Evolutionary conservation across 2,113 vertebrate genomes (phyloP), one percentile per base, ranked within the genome.

Genomic region (Stegostoma tigrinum): DNA sequence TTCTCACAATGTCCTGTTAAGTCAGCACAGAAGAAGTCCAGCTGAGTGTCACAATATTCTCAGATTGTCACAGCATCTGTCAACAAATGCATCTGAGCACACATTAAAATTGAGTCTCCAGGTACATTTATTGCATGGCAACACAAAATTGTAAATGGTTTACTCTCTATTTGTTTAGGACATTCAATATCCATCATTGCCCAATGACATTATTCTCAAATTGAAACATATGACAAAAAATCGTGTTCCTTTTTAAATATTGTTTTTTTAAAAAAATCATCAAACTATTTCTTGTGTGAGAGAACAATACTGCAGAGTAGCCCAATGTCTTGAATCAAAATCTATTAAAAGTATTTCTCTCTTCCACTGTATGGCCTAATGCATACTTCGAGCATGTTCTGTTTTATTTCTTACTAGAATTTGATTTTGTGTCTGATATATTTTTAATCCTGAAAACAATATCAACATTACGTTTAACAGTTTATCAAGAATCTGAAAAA

Each of bases 1-100:
- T 72, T 95, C 30, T 95, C 94, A 94, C 66, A 95, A 52, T 48
- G 68, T 72, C 48, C 68, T 52, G 67, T 95, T 95, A 95, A 70
- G 19, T 72, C 24, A 45, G 42, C 45, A 95, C 42, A 72, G 70
- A 68, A 95, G 94, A 72, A 95, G 27, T 42, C 68, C 42, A 34
- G 15, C 67, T 72, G 67, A 52, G 68, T 48, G 45, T 95, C 52
- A 95, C 68, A 95, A 95, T 95, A 95, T 52, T 95, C 68, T 52
- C 30, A 48, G 42, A 75, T 75, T 95, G 48, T 52, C 48, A 42
- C 94, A 95, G 68, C 94, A 95, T 72, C 42, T 72, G 94, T 45
- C 75, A 45, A 95, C 24, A 95, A 52, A 75, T 68, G 45, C 61
- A 94, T 34, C 67, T 72, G 68, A 95, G 48, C 68, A 75, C 66